Base-by-base conservation (phyloP, 2,888 invertebrate genomes). In the Parnassius smintheus region DNA sequence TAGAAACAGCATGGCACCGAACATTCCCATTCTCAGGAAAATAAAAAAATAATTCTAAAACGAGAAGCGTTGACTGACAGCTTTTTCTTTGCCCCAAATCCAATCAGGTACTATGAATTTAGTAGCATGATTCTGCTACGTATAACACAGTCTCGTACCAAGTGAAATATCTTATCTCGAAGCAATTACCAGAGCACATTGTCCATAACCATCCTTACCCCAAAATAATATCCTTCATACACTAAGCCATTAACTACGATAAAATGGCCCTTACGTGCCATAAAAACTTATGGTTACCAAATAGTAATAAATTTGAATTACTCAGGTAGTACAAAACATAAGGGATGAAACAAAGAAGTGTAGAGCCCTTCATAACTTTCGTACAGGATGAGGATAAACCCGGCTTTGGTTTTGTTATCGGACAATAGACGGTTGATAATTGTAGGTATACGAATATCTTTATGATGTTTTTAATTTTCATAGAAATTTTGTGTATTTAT, bases 271-370 rank as follows among this genome's bases (percentile, higher is more conserved):
- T 50, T 48, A 25, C 64, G 54, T 48, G 45, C 64, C 64, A 53
- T 64, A 67, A 67, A 67, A 61, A 59, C 57, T 56, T 56, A 58
- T 61, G 64, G 62, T 57, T 55, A 51, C 55, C 13, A 57, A 44
- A 68, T 65, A 59, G 64, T 59, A 64, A 66, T 66, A 68, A 68
- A 68, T 68, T 65, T 66, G 66, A 66, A 66, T 68, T 67, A 67
- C 64, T 45, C 56, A 64, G 64, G 67, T 64, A 64, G 49, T 44
- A 44, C 11, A 44, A 53, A 56, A 50, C 51, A 52, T 56, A 59
- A 49, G 46, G 63, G 59, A 48, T 59, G 56, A 48, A 52, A 49
- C 18, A 49, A 58, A 59, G 52, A 56, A 56, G 51, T 59, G 63
- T 13, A 57, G 57, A 25, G 56, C 59, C 59, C 51, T 56, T 59